Base-by-base conservation (phyloP, 2,888 invertebrate genomes). In the Hydraecia micacea region DNA sequence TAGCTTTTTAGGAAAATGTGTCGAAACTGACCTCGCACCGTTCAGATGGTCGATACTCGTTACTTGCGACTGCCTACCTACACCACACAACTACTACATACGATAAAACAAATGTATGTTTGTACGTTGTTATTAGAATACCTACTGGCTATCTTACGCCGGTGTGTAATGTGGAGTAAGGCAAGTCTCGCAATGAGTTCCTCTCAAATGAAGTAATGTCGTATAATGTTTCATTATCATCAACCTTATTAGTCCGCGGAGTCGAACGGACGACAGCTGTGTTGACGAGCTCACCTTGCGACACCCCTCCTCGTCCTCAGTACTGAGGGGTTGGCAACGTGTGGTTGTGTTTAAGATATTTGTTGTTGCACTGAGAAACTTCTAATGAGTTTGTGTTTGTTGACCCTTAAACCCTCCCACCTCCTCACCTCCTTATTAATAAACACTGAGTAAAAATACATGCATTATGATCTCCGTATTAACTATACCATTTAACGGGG, bases 151-250 rank as follows among this genome's bases (percentile, higher is more conserved):
- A 42, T 21, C 58, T 72, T 18, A 36, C 63, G 32, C 62, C 25
- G 55, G 28, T 28, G 52, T 36, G 73, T 42, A 21, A 49, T 66
- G 65, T 80, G 67, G 25, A 60, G 73, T 58, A 79, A 84, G 28
- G 71, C 58, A 36, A n/a, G 46, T 74, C 75, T 70, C 39, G 75
- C 49, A 67, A 81, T 58, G 11, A 58, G 21, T 42, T 86, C 49
- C 36, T 75, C 69, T 74, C 62, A 46, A 81, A 46, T 85, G 32
- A 70, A 63, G 82, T 75, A 82, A 86, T 71, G 75, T 81, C 62
- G 86, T 74, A 58, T 82, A 75, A 75, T 75, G 42, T 82, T 75
- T 63, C 82, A 68, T 52, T 18, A 58, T 9, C 46, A 46, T 32
- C 55, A 21, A 67, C 28, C 49, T 81, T 18, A 74, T 62, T 81